phyloP scores from a whole-genome alignment of 2,888 invertebrate genomes.

The Colletes collaris region DNA sequence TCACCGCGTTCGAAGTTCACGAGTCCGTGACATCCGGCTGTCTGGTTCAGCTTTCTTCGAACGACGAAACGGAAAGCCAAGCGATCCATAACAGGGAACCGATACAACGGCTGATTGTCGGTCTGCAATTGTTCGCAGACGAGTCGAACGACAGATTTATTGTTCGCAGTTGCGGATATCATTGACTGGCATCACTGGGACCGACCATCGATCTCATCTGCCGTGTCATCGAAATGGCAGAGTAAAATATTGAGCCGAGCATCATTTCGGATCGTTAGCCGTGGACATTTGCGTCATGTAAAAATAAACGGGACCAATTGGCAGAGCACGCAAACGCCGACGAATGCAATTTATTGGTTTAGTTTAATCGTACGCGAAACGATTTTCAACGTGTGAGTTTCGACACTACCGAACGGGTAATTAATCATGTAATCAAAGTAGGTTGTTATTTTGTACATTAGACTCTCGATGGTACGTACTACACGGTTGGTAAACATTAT shows the following conservation, averaged over 20 bases:
- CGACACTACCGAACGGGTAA: not conserved
- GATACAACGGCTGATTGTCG: slow-evolving; percentile 14
- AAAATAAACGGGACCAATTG: slow-evolving; percentile 33
- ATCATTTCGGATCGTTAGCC: slow-evolving; percentile 42
- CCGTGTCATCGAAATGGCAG: slow-evolving; percentile 46
- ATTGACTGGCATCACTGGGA: slow-evolving; percentile 43
- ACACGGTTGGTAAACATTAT: no score
- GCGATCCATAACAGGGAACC: slow-evolving; percentile 27
- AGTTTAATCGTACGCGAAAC: not conserved
- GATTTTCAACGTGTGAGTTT: slow-evolving; percentile 1
- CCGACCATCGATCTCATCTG: slow-evolving; percentile 35
- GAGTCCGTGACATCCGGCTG: not conserved
- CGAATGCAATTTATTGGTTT: slow-evolving; percentile 5
- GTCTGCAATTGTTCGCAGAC: slow-evolving; percentile 28
- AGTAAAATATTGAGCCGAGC: slow-evolving; percentile 37
- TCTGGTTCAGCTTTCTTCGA: slow-evolving; percentile 16
- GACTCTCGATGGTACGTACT: no score
- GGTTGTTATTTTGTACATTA: no score
- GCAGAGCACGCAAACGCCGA: slow-evolving; percentile 12
- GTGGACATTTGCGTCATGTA: slow-evolving; percentile 33
- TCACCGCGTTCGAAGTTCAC: not conserved
- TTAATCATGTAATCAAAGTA: slow-evolving; percentile 4
- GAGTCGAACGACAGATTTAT: slow-evolving; percentile 44
- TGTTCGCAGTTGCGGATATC: slow-evolving; percentile 37
- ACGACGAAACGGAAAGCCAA: not conserved